phyloP scores from a whole-genome alignment of 2,113 vertebrate species.

The Cyprinodon variegatus region DNA sequence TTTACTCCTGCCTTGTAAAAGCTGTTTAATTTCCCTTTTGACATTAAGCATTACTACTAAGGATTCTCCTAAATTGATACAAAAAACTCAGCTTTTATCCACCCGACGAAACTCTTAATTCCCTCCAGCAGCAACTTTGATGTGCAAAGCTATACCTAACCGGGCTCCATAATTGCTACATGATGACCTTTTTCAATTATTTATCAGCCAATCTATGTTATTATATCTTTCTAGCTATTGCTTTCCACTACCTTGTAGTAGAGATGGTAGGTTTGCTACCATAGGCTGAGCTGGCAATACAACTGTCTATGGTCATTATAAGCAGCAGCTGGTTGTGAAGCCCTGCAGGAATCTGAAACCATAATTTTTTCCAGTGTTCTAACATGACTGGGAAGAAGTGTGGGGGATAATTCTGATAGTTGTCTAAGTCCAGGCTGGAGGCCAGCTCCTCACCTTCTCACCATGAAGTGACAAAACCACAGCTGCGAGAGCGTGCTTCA shows the following conservation, averaged over 20 bases:
- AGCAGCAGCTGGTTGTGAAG: conserved; percentile 1
- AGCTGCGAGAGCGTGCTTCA: conserved; percentile 78
- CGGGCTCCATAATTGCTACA: not conserved
- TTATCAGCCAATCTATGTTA: not conserved
- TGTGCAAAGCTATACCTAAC: conserved; percentile 17
- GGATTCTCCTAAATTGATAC: not conserved
- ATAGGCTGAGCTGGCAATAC: not conserved
- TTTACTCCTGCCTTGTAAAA: not conserved
- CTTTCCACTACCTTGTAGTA: not conserved
- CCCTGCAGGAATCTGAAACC: not conserved
- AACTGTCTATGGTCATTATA: not conserved
- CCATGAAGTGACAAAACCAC: conserved; percentile 62
- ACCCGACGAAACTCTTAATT: not conserved
- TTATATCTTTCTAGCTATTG: not conserved
- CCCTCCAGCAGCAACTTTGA: not conserved
- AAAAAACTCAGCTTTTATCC: not conserved
- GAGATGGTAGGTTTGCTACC: not conserved
- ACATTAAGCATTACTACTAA: not conserved
- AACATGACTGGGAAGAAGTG: conserved; percentile 11
- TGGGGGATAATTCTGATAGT: conserved; percentile 21
- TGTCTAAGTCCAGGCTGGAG: conserved; percentile 52
- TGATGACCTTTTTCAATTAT: conserved; percentile 7
- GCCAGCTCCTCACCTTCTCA: conserved; percentile 40
- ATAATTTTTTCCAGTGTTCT: conserved; percentile 13
- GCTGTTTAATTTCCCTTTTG: not conserved